A percentile compares a stretch with the other conserved stretches of the same genome.
phyloP scores from a whole-genome alignment of 2,113 vertebrate genomes.

The Epinephelus cyanopodus region DNA sequence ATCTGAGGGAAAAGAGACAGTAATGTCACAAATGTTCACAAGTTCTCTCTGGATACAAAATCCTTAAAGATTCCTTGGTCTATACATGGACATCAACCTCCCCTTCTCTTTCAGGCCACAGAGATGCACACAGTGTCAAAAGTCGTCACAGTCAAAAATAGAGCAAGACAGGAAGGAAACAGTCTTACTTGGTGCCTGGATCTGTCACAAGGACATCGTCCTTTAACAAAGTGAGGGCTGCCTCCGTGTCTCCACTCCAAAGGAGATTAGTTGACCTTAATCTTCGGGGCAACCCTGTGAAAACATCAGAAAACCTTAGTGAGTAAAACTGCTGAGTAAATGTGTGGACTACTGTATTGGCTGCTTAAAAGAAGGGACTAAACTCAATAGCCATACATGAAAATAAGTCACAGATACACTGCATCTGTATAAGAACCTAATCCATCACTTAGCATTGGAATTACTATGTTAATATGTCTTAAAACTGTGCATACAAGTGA shows the following conservation, averaged over 20 bases:
- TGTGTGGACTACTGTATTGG: background rate
- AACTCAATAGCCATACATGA: background rate
- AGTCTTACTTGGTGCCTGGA: conserved; percentile 90
- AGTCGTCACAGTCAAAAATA: conserved; percentile 3
- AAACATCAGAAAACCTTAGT: conserved; percentile 25
- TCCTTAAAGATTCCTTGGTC: background rate
- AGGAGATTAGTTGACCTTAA: conserved; percentile 90
- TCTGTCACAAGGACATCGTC: conserved; percentile 92
- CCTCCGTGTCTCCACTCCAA: conserved; percentile 88
- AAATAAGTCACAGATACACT: background rate
- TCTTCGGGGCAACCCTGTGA: conserved; percentile 89
- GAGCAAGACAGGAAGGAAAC: background rate
- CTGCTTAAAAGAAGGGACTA: background rate
- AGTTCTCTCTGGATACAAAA: background rate
- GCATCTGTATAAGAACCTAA: background rate
- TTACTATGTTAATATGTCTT: background rate
- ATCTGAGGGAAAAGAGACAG: conserved; percentile 78
- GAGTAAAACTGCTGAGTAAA: conserved; percentile 3
- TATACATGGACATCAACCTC: background rate
- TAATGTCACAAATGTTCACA: background rate
- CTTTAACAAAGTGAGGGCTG: conserved; percentile 87
- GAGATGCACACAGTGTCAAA: background rate
- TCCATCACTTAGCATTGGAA: background rate
- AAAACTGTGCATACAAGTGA: background rate
- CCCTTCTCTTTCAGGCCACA: background rate